Conservation (phyloP, 2,888 invertebrate species). For the Perdita meconis region DNA sequence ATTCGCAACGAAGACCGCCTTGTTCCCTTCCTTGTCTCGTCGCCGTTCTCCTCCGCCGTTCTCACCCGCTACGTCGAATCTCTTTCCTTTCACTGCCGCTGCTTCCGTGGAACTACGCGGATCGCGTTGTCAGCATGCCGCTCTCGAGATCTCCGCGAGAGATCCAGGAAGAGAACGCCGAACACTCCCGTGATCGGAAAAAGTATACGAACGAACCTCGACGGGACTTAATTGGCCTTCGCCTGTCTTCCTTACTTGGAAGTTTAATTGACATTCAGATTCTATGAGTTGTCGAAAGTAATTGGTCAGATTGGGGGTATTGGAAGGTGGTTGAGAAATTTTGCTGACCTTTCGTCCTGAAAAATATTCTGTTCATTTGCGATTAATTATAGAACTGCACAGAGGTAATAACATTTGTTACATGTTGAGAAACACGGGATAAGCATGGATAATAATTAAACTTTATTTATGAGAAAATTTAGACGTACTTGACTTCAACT, state of each 20-base stretch:
- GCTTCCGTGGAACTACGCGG: constrained; percentile 49
- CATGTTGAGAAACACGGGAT: too few relatives aligned
- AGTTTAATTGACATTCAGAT: constrained; percentile 1
- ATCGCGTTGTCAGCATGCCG: constrained; percentile 59
- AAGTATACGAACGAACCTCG: constrained; percentile 5
- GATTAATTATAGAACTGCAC: neutral
- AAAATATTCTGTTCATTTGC: too few relatives aligned
- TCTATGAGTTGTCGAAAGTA: neutral
- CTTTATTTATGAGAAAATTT: too few relatives aligned
- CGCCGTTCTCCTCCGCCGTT: constrained; percentile 18
- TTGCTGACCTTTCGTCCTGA: too few relatives aligned
- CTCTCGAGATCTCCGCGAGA: constrained; percentile 35
- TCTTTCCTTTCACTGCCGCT: constrained; percentile 59
- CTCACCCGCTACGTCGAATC: constrained; percentile 33
- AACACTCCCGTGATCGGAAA: neutral
- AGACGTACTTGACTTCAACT: too few relatives aligned
- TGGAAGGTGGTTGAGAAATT: neutral
- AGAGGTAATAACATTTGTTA: too few relatives aligned
- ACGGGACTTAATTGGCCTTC: constrained; percentile 1
- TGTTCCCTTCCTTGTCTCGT: constrained; percentile 22
- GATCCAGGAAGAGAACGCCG: constrained; percentile 27
- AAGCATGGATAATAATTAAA: too few relatives aligned
- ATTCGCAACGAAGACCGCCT: constrained; percentile 49
- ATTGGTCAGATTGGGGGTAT: neutral
- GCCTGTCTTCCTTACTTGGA: neutral